These are phyloP conservation scores for Therioaphis trifolii DNA, from an alignment of 2,888 invertebrate species.

Conservation along the genomic window DNA sequence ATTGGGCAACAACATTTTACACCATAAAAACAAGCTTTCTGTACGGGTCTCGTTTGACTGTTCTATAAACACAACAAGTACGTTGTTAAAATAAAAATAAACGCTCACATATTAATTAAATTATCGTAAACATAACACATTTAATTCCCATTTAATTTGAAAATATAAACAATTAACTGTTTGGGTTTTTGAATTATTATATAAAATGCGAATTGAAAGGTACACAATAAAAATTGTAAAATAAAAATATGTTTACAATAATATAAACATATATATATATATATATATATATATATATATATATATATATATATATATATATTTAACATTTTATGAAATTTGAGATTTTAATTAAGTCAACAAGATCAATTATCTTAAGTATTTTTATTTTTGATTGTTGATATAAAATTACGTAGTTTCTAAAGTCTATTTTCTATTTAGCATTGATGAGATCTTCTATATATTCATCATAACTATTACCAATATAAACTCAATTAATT, in stretches of 20 bases:
- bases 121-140: background rate
- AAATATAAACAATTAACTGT: background rate
- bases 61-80: slow-evolving; percentile 25
- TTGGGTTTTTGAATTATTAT: background rate
- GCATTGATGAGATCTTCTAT: no score
- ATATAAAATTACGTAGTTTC: no score
- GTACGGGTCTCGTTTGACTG: slow-evolving; percentile 78
- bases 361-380: background rate
- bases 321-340: background rate
- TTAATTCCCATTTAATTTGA: background rate
- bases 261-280: no score
- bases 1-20: slow-evolving; percentile 84
- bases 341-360: background rate
- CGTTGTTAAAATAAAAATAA: slow-evolving; percentile 25
- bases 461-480: no score
- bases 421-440: no score
- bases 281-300: no score
- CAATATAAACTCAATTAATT: no score
- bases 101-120: background rate
- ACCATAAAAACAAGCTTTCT: slow-evolving; percentile 79
- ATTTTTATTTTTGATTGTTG: background rate
- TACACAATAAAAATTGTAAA: no score
- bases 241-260: no score
- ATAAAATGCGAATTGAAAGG: background rate
- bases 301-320: background rate